Evolutionary conservation across 2,113 vertebrate genomes (phyloP), one percentile per base, ranked within the genome.

Genomic region (Geococcyx californianus): DNA sequence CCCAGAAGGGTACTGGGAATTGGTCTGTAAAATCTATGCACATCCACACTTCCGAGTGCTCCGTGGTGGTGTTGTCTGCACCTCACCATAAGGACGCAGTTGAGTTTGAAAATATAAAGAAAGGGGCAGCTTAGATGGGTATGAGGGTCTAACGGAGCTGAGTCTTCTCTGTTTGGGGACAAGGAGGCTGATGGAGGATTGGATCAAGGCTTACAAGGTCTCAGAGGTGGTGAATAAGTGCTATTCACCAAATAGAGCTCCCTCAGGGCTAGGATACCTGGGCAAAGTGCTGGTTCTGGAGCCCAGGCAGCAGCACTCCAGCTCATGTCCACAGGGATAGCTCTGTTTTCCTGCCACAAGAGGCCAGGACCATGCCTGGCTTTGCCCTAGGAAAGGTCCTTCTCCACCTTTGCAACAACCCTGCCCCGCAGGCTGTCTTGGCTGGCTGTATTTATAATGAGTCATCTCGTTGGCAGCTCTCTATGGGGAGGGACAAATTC

Each of bases 401-500:
- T 51, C 79, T 68, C 91, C 76, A 88, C 84, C 92, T 78, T 29
- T 81, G 60, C 31, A 88, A 63, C 60, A 95, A 70, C 44, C 44
- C 77, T n/a, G 9, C 0, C 16, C 95, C 25, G 54, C 95, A 91
- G 77, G 88, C 93, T 84, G 63, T 79, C 93, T 94, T 93, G 91
- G 84, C 80, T 91, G 80, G 63, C 47, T 91, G 38, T 70, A 80
- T 79, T 83, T 83, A 44, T 49, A 91, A 93, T 21, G 31, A 73
- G 67, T 96, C 91, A 96, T 93, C 81, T 76, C 2, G 42, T 84
- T 94, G 93, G 95, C 93, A 96, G 91, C 88, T 72, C 38, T 87
- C 58, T n/a, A 54, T 4, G 21, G 92, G 92, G 87, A 93, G 72
- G 83, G 81, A 91, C 81, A 78, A 82, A 95, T 93, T 96, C 95